phyloP scores from a whole-genome alignment of 2,797 vertebrate species.

The Pipistrellus nathusii region DNA sequence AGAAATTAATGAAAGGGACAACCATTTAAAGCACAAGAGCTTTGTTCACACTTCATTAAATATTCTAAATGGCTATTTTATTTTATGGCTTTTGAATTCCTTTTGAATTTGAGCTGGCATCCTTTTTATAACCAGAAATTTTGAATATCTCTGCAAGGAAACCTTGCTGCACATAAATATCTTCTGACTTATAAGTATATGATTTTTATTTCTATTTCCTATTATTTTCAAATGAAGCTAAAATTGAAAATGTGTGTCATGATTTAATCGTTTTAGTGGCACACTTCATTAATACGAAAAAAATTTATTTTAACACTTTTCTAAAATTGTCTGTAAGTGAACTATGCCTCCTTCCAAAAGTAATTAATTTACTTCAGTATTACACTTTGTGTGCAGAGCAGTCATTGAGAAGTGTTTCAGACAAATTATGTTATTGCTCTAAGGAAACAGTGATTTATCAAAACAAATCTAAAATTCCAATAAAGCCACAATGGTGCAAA shows the following conservation, averaged over 20 bases:
- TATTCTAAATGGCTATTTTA: conserved; percentile 79
- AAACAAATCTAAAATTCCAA: conserved; percentile 56
- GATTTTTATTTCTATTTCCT: conserved; percentile 13
- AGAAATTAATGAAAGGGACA: conserved; percentile 71
- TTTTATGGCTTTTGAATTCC: conserved; percentile 71
- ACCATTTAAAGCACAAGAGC: conserved; percentile 74
- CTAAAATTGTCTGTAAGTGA: conserved; percentile 52
- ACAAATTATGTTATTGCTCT: conserved; percentile 35
- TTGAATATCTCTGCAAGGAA: conserved; percentile 72
- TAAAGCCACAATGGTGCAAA: conserved; percentile 49
- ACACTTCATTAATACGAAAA: conserved; percentile 59
- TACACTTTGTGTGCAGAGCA: background rate
- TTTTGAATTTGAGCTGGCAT: conserved; percentile 72
- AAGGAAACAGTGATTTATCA: conserved; percentile 42
- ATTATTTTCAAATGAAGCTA: conserved; percentile 46
- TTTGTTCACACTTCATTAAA: conserved; percentile 80
- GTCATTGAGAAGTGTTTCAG: conserved; percentile 47
- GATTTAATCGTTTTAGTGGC: conserved; percentile 52
- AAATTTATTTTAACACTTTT: conserved; percentile 19
- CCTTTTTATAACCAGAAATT: conserved; percentile 76
- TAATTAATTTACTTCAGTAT: conserved; percentile 49
- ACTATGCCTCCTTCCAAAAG: conserved; percentile 27
- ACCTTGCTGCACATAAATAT: conserved; percentile 48
- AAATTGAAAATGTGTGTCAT: conserved; percentile 48
- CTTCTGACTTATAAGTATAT: conserved; percentile 26